These are phyloP conservation scores for Polyodon spathula DNA, from an alignment of 2,113 vertebrate genomes.

Conservation along the genomic window DNA sequence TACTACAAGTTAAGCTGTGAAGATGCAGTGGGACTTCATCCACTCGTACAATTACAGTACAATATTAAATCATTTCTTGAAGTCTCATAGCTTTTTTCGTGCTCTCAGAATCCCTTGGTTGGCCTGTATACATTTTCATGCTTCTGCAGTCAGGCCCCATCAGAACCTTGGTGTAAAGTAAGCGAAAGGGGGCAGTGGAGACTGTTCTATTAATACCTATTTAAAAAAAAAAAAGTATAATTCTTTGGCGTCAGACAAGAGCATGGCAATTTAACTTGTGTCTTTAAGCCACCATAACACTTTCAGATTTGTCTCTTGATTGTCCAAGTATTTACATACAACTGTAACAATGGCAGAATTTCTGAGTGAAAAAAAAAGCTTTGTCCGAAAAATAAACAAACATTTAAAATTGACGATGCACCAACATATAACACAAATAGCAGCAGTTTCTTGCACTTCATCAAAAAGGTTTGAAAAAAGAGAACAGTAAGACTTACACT, in stretches of 20 bases:
- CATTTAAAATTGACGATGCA: constrained; percentile 46
- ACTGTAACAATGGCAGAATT: constrained; percentile 54
- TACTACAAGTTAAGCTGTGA: neutral
- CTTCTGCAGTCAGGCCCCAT: constrained; percentile 17
- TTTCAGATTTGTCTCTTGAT: constrained; percentile 72
- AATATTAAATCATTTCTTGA: constrained; percentile 6
- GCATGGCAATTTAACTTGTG: constrained; percentile 58
- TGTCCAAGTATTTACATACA: constrained; percentile 67
- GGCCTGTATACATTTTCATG: neutral
- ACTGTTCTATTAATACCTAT: neutral
- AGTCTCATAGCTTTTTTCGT: neutral
- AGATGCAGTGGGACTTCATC: neutral
- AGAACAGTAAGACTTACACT: constrained; percentile 37
- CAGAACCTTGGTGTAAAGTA: constrained; percentile 5
- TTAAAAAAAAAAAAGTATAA: constrained; percentile 40
- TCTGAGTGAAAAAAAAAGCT: constrained; percentile 47
- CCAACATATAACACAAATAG: constrained; percentile 58
- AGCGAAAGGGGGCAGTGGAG: neutral
- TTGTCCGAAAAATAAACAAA: constrained; percentile 34
- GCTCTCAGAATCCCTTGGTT: constrained; percentile 4
- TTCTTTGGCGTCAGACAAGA: constrained; percentile 68
- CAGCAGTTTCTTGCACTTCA: constrained; percentile 60
- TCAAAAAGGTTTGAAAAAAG: constrained; percentile 41
- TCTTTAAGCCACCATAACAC: constrained; percentile 45
- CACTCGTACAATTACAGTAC: neutral